Percentiles rank a stretch among this genome's conserved stretches.
phyloP scores from a whole-genome alignment of 2,113 vertebrate species.

The Columba livia region DNA sequence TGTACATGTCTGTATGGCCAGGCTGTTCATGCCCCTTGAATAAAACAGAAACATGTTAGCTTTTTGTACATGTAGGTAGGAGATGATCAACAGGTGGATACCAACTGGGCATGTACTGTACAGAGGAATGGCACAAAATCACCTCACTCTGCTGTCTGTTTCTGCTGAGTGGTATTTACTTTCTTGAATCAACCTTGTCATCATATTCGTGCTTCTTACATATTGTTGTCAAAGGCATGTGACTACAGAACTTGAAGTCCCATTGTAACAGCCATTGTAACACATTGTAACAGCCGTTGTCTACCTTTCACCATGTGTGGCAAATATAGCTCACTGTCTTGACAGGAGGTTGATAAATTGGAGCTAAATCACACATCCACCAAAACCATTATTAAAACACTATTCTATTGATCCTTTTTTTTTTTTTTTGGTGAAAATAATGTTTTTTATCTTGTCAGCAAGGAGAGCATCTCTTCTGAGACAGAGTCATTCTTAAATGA shows the following conservation, averaged over 20 bases:
- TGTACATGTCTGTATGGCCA: neutral
- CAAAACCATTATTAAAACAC: neutral
- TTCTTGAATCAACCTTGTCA: neutral
- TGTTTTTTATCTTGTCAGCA: neutral
- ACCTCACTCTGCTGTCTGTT: neutral
- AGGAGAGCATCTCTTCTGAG: neutral
- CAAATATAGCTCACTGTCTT: neutral
- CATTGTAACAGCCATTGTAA: neutral
- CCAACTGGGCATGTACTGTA: neutral
- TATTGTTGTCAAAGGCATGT: neutral
- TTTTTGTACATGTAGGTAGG: neutral
- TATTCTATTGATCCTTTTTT: neutral
- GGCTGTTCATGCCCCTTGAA: neutral
- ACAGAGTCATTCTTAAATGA: neutral
- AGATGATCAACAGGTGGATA: neutral
- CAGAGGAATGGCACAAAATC: neutral
- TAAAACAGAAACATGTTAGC: neutral
- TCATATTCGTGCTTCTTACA: neutral
- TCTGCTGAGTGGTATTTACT: neutral
- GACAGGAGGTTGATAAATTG: neutral
- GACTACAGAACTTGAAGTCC: neutral
- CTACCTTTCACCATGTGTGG: neutral
- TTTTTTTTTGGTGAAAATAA: neutral
- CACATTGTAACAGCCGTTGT: neutral
- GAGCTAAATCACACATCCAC: neutral